Evolutionary conservation across 2,888 invertebrate genomes (phyloP), one percentile per base, ranked within the genome.

Genomic region (Ormyrus thymus): DNA sequence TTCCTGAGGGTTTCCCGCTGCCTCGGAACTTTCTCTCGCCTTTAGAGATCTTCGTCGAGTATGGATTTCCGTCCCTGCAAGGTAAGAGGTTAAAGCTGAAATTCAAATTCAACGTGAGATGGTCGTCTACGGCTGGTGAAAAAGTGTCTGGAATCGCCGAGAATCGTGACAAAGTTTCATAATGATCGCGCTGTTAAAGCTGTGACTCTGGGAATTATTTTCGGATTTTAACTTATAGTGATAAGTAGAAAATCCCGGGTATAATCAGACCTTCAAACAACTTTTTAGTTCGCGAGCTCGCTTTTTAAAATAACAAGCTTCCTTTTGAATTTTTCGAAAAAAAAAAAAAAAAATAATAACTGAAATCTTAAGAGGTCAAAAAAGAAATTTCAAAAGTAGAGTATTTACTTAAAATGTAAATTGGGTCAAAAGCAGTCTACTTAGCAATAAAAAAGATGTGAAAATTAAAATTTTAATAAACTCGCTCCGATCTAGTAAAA

Each of bases 41-140:
- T 75, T 82, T 83, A 84, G 81, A 84, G 82, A 81, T 83, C 83
- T 70, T 83, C 83, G 80, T 84, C 84, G 81, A 84, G 83, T 79
- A 82, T 83, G 81, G 83, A 82, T 81, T 83, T 84, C 83, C 81
- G 82, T 79, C 82, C 84, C 84, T 84, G 84, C 74, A 84, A 84
- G 83, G 82, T 84, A 84, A 84, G 83, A 83, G 81, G 82, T 81
- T 80, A 68, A 80, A 82, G 69, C 83, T 83, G 76, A 83, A 82
- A 79, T 84, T 82, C 73, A 66, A 68, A 64, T 77, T 59, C n/a
- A 74, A 58, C 50, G 73, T 62, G 53, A 74, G 59, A 53, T 48
- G 74, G 58, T 79, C 72, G 61, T 64, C 53, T 56, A 29, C 11
- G 29, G 59, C 65, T 64, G 70, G 64, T 59, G 74, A 70, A 74